Evolutionary conservation across 2,888 invertebrate species (phyloP).

Genomic region (Andrena marginata): DNA sequence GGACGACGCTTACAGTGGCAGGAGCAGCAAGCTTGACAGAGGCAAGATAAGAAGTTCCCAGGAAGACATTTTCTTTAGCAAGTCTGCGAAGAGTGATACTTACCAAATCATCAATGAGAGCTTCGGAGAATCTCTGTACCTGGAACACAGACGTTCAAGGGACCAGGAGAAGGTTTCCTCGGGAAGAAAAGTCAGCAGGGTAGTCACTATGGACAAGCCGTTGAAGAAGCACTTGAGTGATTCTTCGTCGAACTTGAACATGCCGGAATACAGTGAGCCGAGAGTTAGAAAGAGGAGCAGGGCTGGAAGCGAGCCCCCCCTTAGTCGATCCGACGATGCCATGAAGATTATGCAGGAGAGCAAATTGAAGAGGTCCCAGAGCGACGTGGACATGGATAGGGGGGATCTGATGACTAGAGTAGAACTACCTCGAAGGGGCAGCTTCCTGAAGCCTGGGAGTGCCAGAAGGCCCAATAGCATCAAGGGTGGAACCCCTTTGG

Average conservation of each 20-base stretch:
- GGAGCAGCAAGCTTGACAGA: slow-evolving; percentile 25
- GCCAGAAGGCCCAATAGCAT: slow-evolving; percentile 89
- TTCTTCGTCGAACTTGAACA: slow-evolving; percentile 22
- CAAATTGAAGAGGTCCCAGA: slow-evolving; percentile 85
- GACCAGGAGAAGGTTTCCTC: slow-evolving; percentile 53
- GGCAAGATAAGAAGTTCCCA: slow-evolving; percentile 37
- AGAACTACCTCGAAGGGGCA: slow-evolving; percentile 93
- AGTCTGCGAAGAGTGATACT: slow-evolving; percentile 25
- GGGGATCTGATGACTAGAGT: slow-evolving; percentile 95
- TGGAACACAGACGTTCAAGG: slow-evolving; percentile 50
- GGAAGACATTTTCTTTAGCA: slow-evolving; percentile 57
- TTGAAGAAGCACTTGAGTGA: slow-evolving; percentile 64
- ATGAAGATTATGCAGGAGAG: slow-evolving; percentile 74
- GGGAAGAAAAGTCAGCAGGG: slow-evolving; percentile 66
- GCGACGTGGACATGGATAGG: slow-evolving; percentile 86
- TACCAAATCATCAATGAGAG: slow-evolving; percentile 38
- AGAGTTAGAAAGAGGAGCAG: slow-evolving; percentile 78
- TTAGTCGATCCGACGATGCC: slow-evolving; percentile 74
- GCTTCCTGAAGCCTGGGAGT: slow-evolving; percentile 93
- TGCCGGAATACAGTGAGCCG: slow-evolving; percentile 58
- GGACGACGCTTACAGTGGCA: slow-evolving; percentile 65
- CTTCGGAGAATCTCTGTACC: not conserved
- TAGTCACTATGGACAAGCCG: slow-evolving; percentile 79
- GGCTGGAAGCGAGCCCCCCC: slow-evolving; percentile 83
- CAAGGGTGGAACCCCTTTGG: slow-evolving; percentile 92